A percentile compares a stretch with the other conserved stretches of the same genome.
These are phyloP conservation scores for Galerucella calmariensis DNA, from an alignment of 2,888 invertebrate genomes.

Conservation along the genomic window DNA sequence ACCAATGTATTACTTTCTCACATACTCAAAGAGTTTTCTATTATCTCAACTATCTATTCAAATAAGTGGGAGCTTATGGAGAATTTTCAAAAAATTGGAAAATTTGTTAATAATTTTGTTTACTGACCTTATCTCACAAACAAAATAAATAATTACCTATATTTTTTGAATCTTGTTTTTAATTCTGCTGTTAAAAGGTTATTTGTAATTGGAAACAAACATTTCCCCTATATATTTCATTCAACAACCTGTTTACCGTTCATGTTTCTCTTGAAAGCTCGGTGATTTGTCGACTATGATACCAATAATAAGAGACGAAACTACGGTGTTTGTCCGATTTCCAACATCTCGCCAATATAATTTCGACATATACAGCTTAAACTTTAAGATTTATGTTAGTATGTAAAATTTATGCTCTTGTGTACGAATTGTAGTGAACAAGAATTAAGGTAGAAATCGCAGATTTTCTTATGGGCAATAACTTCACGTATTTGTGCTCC, in stretches of 20 bases:
- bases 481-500: not conserved
- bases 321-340: slow-evolving; percentile 33
- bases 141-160: not conserved
- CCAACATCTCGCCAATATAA: slow-evolving; percentile 29
- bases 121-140: not conserved
- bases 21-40: too few species aligned
- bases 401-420: slow-evolving; percentile 34
- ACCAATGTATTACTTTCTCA: too few species aligned
- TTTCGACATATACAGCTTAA: slow-evolving; percentile 30
- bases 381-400: slow-evolving; percentile 35
- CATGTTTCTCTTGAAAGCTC: not conserved
- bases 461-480: not conserved
- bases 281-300: slow-evolving; percentile 26
- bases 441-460: not conserved
- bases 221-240: not conserved
- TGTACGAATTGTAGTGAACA: not conserved
- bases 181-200: not conserved
- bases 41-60: too few species aligned
- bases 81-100: too few species aligned
- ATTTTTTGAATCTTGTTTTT: not conserved
- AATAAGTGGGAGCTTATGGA: too few species aligned
- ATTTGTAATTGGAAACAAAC: not conserved
- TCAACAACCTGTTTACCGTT: slow-evolving; percentile 3
- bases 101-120: too few species aligned
- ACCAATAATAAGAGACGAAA: slow-evolving; percentile 28